These are phyloP conservation scores for Noctilio leporinus DNA, from an alignment of 2,113 vertebrate species.

Conservation along the genomic window DNA sequence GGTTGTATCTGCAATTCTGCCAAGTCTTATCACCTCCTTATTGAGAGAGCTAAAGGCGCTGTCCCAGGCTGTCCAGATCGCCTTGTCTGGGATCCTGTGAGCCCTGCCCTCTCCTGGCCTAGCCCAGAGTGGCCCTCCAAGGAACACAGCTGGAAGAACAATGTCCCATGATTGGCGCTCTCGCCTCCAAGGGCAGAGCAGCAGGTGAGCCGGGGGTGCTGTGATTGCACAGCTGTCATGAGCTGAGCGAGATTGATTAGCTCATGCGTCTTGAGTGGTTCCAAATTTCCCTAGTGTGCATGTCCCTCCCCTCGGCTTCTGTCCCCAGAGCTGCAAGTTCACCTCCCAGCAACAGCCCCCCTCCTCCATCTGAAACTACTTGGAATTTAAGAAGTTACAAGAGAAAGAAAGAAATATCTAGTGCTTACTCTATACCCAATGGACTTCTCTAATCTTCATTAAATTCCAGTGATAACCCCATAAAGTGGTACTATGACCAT, in stretches of 20 bases:
- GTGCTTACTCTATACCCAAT: background rate
- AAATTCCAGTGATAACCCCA: background rate
- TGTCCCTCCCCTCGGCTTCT: background rate
- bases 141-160: constrained; percentile 32
- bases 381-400: background rate
- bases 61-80: background rate
- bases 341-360: background rate
- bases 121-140: background rate
- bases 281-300: background rate
- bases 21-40: background rate
- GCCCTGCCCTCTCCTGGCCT: background rate
- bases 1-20: background rate
- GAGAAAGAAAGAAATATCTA: background rate
- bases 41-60: background rate
- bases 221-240: constrained; percentile 51
- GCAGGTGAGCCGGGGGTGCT: constrained; percentile 35
- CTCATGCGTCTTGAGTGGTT: constrained; percentile 38
- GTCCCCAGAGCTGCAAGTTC: background rate
- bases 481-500: background rate
- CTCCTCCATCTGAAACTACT: background rate
- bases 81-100: background rate
- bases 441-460: background rate
- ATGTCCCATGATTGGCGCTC: constrained; percentile 46
- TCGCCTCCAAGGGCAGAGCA: background rate
- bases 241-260: constrained; percentile 48